Evolutionary conservation across 2,113 vertebrate genomes (phyloP).

Genomic region (Myotis davidii): DNA sequence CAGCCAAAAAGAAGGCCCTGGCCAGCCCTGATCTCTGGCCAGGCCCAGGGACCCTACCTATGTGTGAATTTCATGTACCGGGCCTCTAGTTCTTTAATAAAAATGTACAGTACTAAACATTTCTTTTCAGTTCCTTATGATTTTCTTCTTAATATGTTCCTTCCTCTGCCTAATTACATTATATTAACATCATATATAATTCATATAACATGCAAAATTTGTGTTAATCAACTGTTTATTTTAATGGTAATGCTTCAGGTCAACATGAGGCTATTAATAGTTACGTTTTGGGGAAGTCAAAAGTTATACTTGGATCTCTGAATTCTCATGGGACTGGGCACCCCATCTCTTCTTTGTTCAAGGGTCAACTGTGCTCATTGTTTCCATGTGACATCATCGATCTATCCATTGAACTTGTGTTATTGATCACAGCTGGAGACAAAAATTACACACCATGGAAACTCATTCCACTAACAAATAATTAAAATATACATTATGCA

Average conservation of each 20-base stretch:
- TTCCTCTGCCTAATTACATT: not conserved
- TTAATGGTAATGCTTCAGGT: not conserved
- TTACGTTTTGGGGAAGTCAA: not conserved
- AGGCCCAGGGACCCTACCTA: no score
- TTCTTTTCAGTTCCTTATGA: not conserved
- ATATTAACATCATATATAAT: not conserved
- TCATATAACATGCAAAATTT: not conserved
- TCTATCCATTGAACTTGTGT: not conserved
- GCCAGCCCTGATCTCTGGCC: no score
- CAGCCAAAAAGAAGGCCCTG: no score
- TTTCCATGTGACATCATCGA: not conserved
- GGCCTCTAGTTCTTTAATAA: not conserved
- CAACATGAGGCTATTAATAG: not conserved
- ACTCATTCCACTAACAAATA: not conserved
- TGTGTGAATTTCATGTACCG: fast-evolving
- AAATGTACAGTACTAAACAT: not conserved
- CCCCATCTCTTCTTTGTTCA: no score
- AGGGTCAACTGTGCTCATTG: not conserved
- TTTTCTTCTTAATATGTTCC: not conserved
- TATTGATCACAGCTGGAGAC: not conserved
- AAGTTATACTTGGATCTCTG: not conserved
- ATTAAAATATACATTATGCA: not conserved
- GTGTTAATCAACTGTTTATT: not conserved
- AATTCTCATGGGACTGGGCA: no score
- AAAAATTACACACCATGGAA: not conserved